Base-by-base conservation (phyloP, 2,888 invertebrate species). In the Hipparchia sbordonii region DNA sequence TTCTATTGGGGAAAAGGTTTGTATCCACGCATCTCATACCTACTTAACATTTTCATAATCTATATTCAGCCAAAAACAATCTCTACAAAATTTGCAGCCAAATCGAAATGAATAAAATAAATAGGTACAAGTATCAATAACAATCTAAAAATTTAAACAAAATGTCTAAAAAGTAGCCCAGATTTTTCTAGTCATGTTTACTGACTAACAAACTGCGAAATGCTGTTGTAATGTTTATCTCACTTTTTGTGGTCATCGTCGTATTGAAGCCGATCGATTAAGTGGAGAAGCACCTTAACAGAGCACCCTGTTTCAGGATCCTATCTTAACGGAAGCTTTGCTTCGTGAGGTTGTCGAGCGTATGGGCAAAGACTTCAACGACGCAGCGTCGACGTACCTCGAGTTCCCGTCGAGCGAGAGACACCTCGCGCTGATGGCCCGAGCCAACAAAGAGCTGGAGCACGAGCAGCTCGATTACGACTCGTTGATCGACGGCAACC, bases 261-360 rank as follows among this genome's bases (percentile, higher is more conserved):
- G 39, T 39, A 39, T 39, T 39, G 39, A 39, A 39, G 39, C 39
- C 39, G 39, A 39, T 39, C 39, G 39, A 39, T 5, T 39, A 5
- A 39, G 39, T 39, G 5, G 39, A 4, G 39, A 1, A 39, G 39
- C 39, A 39, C 4, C 4, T 61, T 54, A 60, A 51, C 48, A 7
- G n/a, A 39, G 8, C 7, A 8, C 10, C 7, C 62, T 9, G 72
- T 69, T 10, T 13, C 82, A 96, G 93, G 96, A 96, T 78, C 95
- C 94, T 82, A 94, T 95, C 76, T 92, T 97, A 80, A 95, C 96
- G 68, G 96, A 97, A 82, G 95, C 95, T 73, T 92, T 97, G 76
- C 93, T 97, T 73, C 96, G 96, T 76, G 97, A 97, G 83, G 93
- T 97, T 51, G 95, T 97, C 67, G 96, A 96, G 84, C 95, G 96